Evolutionary conservation across 2,113 vertebrate species (phyloP).

Genomic region (Agapornis roseicollis): DNA sequence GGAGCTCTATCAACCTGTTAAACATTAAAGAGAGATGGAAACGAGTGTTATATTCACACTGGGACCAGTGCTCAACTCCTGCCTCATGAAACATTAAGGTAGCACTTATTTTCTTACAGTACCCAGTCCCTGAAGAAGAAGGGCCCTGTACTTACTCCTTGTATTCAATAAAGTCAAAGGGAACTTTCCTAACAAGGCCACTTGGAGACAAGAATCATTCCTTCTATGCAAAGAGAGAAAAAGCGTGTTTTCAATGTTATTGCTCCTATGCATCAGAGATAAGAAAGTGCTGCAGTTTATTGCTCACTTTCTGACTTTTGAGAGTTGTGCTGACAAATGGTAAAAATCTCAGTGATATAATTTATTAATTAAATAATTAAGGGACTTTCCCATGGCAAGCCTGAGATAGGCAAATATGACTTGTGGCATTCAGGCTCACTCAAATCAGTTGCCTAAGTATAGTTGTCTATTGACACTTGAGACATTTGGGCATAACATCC

Average conservation of each 20-base stretch:
- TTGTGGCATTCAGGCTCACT: neutral
- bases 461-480: neutral
- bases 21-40: slow-evolving; percentile 51
- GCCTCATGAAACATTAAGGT: slow-evolving; percentile 40
- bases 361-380: neutral
- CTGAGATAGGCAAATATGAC: neutral
- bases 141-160: neutral
- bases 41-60: neutral
- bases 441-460: neutral
- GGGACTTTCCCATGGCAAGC: neutral
- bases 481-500: neutral
- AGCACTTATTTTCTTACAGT: neutral
- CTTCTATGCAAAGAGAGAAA: neutral
- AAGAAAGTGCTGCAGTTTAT: neutral
- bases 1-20: slow-evolving; percentile 79
- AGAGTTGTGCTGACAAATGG: neutral
- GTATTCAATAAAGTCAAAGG: neutral
- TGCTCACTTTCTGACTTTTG: neutral
- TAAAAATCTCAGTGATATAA: neutral
- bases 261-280: neutral
- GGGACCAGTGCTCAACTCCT: neutral
- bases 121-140: neutral
- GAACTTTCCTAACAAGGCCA: neutral
- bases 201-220: neutral
- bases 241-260: neutral